Conservation (phyloP, 1,140 invertebrate species). For the Cataglyphis hispanica region DNA sequence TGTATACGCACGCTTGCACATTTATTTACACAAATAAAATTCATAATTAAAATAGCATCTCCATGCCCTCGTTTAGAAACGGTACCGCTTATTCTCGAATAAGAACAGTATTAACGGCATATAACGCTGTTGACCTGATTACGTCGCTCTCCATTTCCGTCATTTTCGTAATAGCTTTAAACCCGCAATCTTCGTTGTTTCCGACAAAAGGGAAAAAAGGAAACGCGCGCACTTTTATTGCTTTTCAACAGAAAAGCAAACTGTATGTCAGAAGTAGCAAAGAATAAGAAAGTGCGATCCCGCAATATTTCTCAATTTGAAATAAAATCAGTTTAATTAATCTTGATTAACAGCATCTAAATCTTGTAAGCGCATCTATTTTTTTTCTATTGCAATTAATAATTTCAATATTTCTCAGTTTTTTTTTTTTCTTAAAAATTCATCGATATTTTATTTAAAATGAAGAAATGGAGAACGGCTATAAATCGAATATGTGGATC, state of each 20-base stretch:
- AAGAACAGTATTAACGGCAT: conserved; percentile 45
- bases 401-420: background rate
- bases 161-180: conserved; percentile 36
- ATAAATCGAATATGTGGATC: conserved; percentile 18
- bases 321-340: background rate
- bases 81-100: background rate
- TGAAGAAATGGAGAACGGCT: background rate
- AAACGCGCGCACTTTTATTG: background rate
- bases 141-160: conserved; percentile 28
- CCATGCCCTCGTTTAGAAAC: background rate
- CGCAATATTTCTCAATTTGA: background rate
- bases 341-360: background rate
- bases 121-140: conserved; percentile 7
- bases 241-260: conserved; percentile 7
- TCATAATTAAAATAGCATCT: background rate
- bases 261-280: background rate
- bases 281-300: background rate
- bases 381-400: background rate
- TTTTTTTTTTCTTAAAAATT: background rate
- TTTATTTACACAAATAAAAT: conserved; percentile 10
- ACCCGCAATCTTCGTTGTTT: conserved; percentile 24
- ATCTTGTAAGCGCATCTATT: background rate
- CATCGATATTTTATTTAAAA: background rate
- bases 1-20: background rate
- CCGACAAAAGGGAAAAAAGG: background rate